These are phyloP conservation scores for Amazona guildingii DNA, from an alignment of 2,113 vertebrate genomes.

Conservation along the genomic window DNA sequence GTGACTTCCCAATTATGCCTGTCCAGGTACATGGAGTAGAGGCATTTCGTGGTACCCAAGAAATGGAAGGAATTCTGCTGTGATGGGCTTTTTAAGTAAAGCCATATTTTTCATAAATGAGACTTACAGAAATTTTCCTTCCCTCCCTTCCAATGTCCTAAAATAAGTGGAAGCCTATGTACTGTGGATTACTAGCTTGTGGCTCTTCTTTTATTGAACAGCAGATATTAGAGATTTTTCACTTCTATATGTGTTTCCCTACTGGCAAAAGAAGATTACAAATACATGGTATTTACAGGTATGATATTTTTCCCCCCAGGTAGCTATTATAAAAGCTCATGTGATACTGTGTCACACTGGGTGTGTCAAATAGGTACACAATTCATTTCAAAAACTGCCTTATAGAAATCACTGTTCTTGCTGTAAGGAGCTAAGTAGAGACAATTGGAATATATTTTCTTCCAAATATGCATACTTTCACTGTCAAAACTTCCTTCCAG, in stretches of 20 bases:
- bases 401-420: background rate
- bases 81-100: background rate
- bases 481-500: background rate
- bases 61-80: background rate
- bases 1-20: background rate
- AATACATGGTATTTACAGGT: background rate
- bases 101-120: background rate
- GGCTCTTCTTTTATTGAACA: background rate
- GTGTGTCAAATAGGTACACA: background rate
- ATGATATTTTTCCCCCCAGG: background rate
- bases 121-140: background rate
- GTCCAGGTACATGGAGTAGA: background rate
- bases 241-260: background rate
- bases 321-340: background rate
- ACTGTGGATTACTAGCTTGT: background rate
- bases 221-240: background rate
- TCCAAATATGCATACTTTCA: background rate
- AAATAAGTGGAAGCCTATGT: background rate
- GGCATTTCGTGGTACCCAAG: background rate
- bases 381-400: background rate
- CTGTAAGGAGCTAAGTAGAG: background rate
- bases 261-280: background rate
- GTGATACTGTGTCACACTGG: background rate
- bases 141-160: background rate
- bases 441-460: background rate